Evolutionary conservation across 2,797 vertebrate species (phyloP).

Genomic region (Thalassophryne amazonica): DNA sequence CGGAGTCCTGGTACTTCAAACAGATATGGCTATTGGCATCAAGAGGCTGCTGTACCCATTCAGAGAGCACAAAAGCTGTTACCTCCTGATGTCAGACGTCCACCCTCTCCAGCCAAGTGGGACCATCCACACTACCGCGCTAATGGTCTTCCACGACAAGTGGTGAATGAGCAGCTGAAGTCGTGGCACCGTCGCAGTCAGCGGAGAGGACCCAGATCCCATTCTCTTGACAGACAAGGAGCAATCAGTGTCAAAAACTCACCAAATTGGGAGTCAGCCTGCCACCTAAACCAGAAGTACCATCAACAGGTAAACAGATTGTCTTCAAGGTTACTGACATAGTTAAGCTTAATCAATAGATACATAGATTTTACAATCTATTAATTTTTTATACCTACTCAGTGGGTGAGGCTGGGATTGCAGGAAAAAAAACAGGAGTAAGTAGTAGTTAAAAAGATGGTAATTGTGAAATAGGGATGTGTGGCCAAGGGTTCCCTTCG

Average conservation of each 20-base stretch:
- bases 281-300: constrained; percentile 52
- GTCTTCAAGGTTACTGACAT: no score
- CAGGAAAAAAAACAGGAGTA: no score
- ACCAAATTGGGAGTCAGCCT: constrained; percentile 46
- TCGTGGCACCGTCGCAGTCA: constrained; percentile 87
- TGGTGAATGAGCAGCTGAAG: constrained; percentile 83
- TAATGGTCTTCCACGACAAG: constrained; percentile 69
- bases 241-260: constrained; percentile 73
- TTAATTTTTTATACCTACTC: no score
- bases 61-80: constrained; percentile 65
- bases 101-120: constrained; percentile 79
- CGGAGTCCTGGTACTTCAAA: constrained; percentile 29
- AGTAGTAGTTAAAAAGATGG: no score
- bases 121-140: constrained; percentile 66
- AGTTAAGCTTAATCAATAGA: no score
- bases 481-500: no score
- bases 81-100: constrained; percentile 73
- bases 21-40: constrained; percentile 67
- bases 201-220: constrained; percentile 73
- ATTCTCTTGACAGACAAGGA: constrained; percentile 85
- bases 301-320: constrained; percentile 66
- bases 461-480: no score
- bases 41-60: constrained; percentile 62
- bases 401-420: no score
- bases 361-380: no score